Conservation (phyloP, 2,888 invertebrate species). For the Acanthosepion esculentum region DNA sequence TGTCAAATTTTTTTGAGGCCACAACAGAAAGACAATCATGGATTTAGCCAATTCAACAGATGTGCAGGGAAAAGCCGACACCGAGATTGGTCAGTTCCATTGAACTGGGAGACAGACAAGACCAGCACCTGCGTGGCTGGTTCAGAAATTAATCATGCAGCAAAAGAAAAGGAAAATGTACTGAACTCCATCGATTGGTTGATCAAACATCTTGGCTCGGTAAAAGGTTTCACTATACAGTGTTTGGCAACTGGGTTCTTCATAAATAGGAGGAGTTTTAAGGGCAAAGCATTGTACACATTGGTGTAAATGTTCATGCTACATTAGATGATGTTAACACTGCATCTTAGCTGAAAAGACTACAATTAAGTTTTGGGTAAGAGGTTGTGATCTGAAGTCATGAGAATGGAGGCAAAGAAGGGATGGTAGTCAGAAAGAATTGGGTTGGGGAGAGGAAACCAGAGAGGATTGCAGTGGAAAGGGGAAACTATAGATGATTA, state of each 20-base stretch:
- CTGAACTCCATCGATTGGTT: not conserved
- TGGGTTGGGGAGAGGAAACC: not conserved
- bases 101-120: not conserved
- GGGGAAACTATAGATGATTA: not conserved
- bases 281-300: not conserved
- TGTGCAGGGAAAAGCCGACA: not conserved
- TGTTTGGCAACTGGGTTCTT: not conserved
- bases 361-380: not conserved
- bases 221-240: not conserved
- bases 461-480: no score
- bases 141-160: not conserved
- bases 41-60: not conserved
- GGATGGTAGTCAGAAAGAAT: not conserved
- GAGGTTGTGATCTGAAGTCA: not conserved
- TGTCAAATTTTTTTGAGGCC: not conserved
- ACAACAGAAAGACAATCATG: not conserved
- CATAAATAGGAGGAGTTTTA: not conserved
- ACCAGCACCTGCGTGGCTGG: not conserved
- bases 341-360: not conserved
- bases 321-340: conserved; percentile 18
- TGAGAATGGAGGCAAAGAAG: not conserved
- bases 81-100: not conserved
- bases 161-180: not conserved
- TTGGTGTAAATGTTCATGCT: conserved; percentile 11
- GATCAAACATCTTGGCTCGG: not conserved